Evolutionary conservation across 2,797 vertebrate genomes (phyloP).

Genomic region (Distichodus sexfasciatus): DNA sequence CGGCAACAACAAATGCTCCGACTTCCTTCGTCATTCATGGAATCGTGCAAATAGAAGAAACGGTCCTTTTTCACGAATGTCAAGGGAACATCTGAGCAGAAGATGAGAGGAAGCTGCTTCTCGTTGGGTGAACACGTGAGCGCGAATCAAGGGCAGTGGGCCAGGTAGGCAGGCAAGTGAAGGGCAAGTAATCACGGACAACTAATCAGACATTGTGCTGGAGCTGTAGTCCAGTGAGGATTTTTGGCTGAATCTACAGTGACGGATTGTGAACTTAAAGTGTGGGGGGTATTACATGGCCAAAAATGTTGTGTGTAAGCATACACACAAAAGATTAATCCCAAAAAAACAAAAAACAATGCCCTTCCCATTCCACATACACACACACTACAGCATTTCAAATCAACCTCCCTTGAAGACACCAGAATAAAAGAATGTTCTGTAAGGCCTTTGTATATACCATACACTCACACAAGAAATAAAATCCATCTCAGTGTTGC

Average conservation of each 20-base stretch:
- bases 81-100: constrained; percentile 1
- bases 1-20: not conserved
- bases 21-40: not conserved
- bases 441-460: not conserved
- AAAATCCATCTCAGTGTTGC: too few species aligned
- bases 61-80: constrained; percentile 3
- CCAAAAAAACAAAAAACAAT: too few species aligned
- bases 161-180: constrained; percentile 22
- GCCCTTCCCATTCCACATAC: too few species aligned
- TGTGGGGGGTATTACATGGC: too few species aligned
- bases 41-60: not conserved
- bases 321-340: too few species aligned
- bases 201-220: constrained; percentile 20
- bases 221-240: not conserved
- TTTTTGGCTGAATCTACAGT: not conserved
- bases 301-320: too few species aligned
- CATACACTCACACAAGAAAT: too few species aligned
- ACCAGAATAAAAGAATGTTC: not conserved
- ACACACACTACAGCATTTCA: too few species aligned
- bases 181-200: constrained; percentile 39
- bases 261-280: not conserved
- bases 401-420: too few species aligned
- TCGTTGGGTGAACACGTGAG: constrained; percentile 14
- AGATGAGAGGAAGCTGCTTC: not conserved
- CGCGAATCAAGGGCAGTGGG: constrained; percentile 29